Conservation (phyloP, 2,113 vertebrate species). For the Eurypyga helias region DNA sequence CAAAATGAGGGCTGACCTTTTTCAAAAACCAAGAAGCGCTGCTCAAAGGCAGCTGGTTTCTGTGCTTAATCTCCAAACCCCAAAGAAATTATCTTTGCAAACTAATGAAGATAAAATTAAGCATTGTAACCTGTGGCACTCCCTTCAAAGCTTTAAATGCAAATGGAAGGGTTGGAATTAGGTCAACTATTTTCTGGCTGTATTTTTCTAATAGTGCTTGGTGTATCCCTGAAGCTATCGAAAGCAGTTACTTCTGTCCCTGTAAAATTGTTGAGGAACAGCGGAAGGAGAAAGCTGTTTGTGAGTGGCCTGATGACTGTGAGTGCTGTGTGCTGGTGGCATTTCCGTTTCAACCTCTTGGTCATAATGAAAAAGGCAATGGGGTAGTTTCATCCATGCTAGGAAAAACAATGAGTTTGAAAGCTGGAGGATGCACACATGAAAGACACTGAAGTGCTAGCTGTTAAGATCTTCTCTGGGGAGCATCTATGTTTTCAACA, state of each 20-base stretch:
- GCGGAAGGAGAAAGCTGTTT: neutral
- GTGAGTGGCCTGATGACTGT: neutral
- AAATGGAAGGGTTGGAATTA: neutral
- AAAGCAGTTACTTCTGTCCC: neutral
- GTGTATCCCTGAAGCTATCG: neutral
- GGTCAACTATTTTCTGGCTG: neutral
- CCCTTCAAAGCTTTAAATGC: conserved; percentile 27
- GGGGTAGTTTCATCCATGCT: neutral
- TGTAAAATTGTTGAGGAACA: neutral
- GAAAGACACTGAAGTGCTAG: neutral
- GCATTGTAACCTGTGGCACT: neutral
- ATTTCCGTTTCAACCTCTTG: neutral
- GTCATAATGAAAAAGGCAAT: neutral
- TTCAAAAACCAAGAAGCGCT: neutral
- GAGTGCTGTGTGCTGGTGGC: neutral
- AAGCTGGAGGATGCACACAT: neutral
- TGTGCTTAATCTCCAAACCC: neutral
- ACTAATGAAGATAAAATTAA: conserved; percentile 23
- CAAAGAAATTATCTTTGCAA: conserved; percentile 40
- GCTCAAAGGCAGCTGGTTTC: neutral
- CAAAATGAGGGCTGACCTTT: neutral
- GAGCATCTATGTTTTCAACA: neutral
- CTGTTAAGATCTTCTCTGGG: neutral
- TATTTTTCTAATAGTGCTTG: neutral
- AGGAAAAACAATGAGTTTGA: neutral